phyloP scores from a whole-genome alignment of 2,888 invertebrate species.

The Dryobota labecula region DNA sequence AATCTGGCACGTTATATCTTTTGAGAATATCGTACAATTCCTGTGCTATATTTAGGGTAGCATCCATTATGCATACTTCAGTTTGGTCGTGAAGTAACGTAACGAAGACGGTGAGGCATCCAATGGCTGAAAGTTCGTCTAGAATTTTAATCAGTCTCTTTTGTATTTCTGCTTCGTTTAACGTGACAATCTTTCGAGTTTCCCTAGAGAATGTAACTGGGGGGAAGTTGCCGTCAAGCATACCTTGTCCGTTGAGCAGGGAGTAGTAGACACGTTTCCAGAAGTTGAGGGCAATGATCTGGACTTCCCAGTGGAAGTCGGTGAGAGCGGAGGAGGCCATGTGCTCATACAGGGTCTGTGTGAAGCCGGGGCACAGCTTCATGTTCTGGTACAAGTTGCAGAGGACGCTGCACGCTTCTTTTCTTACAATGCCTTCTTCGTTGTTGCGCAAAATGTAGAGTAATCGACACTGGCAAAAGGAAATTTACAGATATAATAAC shows the following conservation, averaged over 20 bases:
- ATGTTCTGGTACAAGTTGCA: constrained; percentile 92
- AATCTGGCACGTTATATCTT: constrained; percentile 88
- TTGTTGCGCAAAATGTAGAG: constrained; percentile 91
- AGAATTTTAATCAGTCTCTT: constrained; percentile 92
- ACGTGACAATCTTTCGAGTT: constrained; percentile 93
- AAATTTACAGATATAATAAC: constrained; percentile 31
- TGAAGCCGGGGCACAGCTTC: constrained; percentile 89
- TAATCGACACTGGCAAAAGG: constrained; percentile 84
- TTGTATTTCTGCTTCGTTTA: constrained; percentile 92
- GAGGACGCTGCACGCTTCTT: constrained; percentile 93
- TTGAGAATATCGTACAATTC: constrained; percentile 89
- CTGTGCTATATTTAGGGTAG: constrained; percentile 89
- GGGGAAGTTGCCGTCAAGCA: constrained; percentile 95
- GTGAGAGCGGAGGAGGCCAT: constrained; percentile 92
- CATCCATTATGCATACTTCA: constrained; percentile 93
- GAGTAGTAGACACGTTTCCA: constrained; percentile 93
- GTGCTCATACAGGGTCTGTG: constrained; percentile 91
- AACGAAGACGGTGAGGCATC: constrained; percentile 93
- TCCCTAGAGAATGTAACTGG: constrained; percentile 95
- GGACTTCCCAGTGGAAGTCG: constrained; percentile 96
- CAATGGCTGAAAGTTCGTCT: constrained; percentile 92
- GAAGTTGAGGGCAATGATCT: constrained; percentile 92
- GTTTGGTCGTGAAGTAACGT: constrained; percentile 92
- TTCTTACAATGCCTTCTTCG: constrained; percentile 94
- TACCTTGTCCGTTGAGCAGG: constrained; percentile 94